A percentile compares a stretch with the other conserved stretches of the same genome.
Conservation (phyloP, 2,797 vertebrate species). For the Anisognathus igniventris region DNA sequence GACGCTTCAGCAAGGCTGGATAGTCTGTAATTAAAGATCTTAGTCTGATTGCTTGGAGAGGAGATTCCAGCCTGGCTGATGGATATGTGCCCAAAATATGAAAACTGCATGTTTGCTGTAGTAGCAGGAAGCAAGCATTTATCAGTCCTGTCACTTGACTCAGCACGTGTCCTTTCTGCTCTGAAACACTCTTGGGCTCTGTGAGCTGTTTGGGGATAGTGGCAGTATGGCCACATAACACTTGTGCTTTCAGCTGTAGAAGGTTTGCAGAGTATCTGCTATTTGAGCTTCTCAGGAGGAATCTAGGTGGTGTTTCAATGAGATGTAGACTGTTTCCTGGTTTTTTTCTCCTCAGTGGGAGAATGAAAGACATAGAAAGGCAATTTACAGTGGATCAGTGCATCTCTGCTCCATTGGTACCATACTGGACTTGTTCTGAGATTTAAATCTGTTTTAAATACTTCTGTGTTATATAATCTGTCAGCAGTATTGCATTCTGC, state of each 20-base stretch:
- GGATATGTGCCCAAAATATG: not conserved
- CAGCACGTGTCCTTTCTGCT: not conserved
- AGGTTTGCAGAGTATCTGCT: not conserved
- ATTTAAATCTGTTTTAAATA: not conserved
- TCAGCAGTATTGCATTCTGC: not conserved
- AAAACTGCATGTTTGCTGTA: not conserved
- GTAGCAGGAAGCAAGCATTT: not conserved
- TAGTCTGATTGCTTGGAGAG: not conserved
- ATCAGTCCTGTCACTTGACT: not conserved
- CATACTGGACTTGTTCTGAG: not conserved
- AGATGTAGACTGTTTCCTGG: accelerated
- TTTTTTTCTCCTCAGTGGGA: not conserved
- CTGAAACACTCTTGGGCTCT: not conserved
- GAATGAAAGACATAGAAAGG: not conserved
- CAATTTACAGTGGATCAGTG: not conserved
- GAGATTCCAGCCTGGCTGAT: not conserved
- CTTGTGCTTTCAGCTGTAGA: not conserved
- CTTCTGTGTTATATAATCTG: not conserved
- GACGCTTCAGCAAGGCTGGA: not conserved
- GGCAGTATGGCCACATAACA: accelerated
- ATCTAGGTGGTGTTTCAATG: not conserved
- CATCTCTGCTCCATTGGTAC: not conserved
- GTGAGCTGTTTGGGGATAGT: not conserved
- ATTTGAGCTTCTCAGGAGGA: not conserved
- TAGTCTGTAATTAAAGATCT: not conserved